A percentile compares a stretch with the other conserved stretches of the same genome.
These are phyloP conservation scores for Somateria mollissima DNA, from an alignment of 2,797 vertebrate genomes.

Conservation along the genomic window DNA sequence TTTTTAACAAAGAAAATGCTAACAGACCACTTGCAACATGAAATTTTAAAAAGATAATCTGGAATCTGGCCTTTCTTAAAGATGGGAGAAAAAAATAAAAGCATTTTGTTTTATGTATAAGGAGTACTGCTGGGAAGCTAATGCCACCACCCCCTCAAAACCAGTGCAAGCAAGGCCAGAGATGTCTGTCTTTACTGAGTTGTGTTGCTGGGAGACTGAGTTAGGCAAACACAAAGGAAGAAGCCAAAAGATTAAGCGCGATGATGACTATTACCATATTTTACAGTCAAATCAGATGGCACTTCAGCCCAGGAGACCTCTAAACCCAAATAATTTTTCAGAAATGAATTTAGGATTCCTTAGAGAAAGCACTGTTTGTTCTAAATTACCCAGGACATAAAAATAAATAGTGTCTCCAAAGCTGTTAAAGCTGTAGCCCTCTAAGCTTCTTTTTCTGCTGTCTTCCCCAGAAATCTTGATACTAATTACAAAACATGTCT, in stretches of 20 bases:
- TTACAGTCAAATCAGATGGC: constrained; percentile 38
- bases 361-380: neutral
- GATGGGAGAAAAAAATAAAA: neutral
- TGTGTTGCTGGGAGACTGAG: constrained; percentile 36
- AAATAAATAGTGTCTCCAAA: constrained; percentile 19
- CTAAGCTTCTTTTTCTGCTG: neutral
- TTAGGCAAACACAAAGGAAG: constrained; percentile 37
- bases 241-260: constrained; percentile 39
- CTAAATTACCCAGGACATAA: neutral
- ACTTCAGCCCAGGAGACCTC: neutral
- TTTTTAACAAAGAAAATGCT: neutral
- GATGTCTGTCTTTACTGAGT: neutral
- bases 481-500: neutral
- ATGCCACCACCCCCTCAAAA: neutral
- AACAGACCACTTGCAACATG: neutral
- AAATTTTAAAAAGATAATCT: neutral
- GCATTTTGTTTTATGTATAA: neutral
- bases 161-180: neutral
- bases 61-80: neutral
- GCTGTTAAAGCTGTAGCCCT: neutral
- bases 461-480: neutral
- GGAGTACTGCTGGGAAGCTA: neutral
- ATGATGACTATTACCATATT: constrained; percentile 13
- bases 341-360: neutral
- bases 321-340: constrained; percentile 30